These are phyloP conservation scores for Cassiopea andromeda DNA, from an alignment of 30 jellyfish, hydroid and myxozoan species.

Conservation along the genomic window DNA sequence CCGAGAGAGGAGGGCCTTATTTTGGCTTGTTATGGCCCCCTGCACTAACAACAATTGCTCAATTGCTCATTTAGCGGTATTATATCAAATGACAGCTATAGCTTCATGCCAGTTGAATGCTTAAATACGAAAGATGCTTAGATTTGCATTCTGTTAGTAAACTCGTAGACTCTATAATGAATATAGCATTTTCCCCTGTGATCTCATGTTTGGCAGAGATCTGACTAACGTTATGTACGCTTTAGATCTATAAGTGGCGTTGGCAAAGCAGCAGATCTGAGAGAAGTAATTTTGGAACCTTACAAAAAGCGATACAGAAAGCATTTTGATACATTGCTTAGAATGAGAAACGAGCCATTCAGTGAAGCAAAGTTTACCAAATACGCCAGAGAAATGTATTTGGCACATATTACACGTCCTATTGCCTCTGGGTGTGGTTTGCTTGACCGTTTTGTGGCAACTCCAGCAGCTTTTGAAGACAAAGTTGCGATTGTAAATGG, in stretches of 20 bases:
- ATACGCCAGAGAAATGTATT: conserved; percentile 9
- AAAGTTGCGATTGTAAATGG: conserved; percentile 59
- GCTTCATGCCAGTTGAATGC: no score
- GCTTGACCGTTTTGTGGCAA: conserved; percentile 30
- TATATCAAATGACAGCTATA: no score
- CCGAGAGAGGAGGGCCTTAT: no score
- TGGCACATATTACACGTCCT: conserved; percentile 40
- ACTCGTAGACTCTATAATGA: no score
- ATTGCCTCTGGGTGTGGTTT: conserved; percentile 54
- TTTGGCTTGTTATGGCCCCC: no score
- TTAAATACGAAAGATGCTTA: no score
- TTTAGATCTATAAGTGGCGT: conserved; percentile 20
- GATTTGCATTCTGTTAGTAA: no score
- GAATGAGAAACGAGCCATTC: conserved; percentile 24
- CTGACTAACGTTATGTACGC: background rate
- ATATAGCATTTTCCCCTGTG: background rate
- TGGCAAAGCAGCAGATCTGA: conserved; percentile 40
- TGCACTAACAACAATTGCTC: no score
- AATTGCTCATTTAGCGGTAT: no score
- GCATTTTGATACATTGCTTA: background rate
- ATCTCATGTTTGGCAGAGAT: background rate
- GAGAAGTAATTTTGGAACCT: background rate
- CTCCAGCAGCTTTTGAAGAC: conserved; percentile 39
- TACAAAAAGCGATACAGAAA: background rate
- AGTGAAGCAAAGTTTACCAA: conserved; percentile 5